Conservation (phyloP, 2,888 invertebrate species). For the Calameuta filiformis region DNA sequence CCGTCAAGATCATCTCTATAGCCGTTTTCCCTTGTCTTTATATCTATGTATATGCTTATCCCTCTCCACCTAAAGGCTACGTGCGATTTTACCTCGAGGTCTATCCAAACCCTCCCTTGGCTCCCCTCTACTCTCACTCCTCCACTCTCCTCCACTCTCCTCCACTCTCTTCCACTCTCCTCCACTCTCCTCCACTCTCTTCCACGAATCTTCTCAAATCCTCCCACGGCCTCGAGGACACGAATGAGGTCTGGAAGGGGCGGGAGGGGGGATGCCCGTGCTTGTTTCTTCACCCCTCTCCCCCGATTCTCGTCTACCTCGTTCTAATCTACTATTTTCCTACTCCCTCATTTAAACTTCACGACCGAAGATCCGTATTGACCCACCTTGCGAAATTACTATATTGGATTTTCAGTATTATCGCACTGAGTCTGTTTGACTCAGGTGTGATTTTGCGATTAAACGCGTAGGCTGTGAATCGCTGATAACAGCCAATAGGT, state of each 20-base stretch:
- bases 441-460: not conserved
- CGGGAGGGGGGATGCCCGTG: not conserved
- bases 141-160: too few species aligned
- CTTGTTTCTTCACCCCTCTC: not conserved
- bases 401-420: not conserved
- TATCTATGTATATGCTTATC: not conserved
- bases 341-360: not conserved
- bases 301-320: not conserved
- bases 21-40: not conserved
- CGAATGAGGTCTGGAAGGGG: not conserved
- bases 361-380: not conserved
- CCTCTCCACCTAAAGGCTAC: not conserved
- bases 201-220: not conserved
- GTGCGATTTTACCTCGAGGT: not conserved
- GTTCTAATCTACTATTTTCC: not conserved
- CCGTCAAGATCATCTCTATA: not conserved
- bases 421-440: not conserved
- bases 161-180: too few species aligned
- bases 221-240: not conserved
- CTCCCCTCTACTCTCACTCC: too few species aligned
- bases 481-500: not conserved
- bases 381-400: not conserved
- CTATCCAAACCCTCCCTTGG: not conserved
- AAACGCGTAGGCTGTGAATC: not conserved
- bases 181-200: not conserved